Evolutionary conservation across 1,140 invertebrate species (phyloP).

Genomic region (Phymorhynchus buccinoides): DNA sequence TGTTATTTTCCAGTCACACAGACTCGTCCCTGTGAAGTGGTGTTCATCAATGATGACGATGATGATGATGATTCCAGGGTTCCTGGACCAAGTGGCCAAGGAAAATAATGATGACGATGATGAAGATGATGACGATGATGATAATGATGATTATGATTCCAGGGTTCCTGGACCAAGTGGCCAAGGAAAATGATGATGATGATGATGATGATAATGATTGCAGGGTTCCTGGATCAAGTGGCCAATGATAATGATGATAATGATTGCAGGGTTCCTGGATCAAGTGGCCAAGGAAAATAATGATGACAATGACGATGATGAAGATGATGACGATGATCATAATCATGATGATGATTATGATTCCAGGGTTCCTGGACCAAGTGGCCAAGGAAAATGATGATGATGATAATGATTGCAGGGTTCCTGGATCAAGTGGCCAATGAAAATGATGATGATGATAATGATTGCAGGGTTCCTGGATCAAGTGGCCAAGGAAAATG

Average conservation of each 20-base stretch:
- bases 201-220: background rate
- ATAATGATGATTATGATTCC: background rate
- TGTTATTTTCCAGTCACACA: too few species aligned
- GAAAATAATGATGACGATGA: background rate
- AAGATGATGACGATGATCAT: background rate
- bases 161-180: background rate
- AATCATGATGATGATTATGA: too few species aligned
- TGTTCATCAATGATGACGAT: too few species aligned
- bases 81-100: background rate
- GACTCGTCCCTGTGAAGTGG: too few species aligned
- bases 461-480: background rate
- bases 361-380: background rate
- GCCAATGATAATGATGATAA: background rate
- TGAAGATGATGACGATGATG: background rate
- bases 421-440: background rate
- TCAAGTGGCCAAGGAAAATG: background rate
- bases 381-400: background rate
- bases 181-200: background rate
- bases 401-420: background rate
- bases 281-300: background rate
- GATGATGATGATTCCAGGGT: background rate
- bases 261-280: conserved; percentile 21
- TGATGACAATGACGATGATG: too few species aligned
- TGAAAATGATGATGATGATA: background rate
- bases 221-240: background rate